Base-by-base conservation (phyloP, 2,113 vertebrate species). In the Colistium nudipinnis region DNA sequence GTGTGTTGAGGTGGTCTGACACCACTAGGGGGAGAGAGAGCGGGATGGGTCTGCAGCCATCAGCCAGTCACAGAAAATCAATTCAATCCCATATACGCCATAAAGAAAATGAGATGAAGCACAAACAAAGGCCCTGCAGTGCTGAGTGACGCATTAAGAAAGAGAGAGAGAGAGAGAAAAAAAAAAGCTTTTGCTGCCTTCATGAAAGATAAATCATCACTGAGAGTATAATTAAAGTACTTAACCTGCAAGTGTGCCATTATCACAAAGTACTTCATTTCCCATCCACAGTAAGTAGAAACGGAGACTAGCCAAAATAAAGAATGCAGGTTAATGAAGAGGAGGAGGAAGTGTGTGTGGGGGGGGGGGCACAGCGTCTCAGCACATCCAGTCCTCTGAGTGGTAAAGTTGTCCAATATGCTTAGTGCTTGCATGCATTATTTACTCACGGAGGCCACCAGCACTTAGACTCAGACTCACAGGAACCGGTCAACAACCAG, bases 371-470 rank as follows among this genome's bases (percentile, higher is more conserved):
- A 70, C 1, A 14, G 20, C 24, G 20, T 44, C 47, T 55, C 74
- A 52, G 57, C 33, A 48, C 20, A 48, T 19, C 38, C 76, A 36
- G 36, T 76, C 36, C 48, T 84, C 35, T 70, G 68, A 63, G 81
- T 66, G 55, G 28, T 62, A 62, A 36, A 38, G 38, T 62, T 79
- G 76, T 80, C 76, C 68, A 59, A 66, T 83, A 76, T 45, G 64
- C 75, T 81, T 62, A 53, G 77, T 44, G 68, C 45, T 47, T 66
- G 47, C 82, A 89, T 93, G 35, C 76, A 93, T 93, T 90, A 92
- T 92, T 92, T 72, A 92, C 74, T 63, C 35, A 62, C 80, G 70
- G 70, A 81, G 73, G 80, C 62, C 73, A 74, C 55, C 60, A 33
- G 84, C 83, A 84, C 80, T 88, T 69, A 82, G 4, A 70, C 47